Base-by-base conservation (phyloP, 2,888 invertebrate species). In the Melipona beecheii region DNA sequence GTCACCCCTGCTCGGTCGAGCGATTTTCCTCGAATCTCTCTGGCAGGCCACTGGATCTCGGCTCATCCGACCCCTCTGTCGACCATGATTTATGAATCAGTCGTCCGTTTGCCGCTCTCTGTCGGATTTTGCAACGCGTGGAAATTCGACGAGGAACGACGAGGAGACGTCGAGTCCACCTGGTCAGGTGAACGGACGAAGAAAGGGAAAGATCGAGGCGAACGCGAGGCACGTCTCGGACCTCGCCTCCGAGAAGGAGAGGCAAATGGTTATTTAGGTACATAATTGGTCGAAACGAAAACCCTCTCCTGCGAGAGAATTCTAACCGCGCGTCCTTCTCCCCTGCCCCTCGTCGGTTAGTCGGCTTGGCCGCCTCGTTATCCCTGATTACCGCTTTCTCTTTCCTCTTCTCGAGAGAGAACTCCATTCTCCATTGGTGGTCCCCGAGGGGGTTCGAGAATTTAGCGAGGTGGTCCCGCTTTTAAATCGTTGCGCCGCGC, bases 251-350 rank as follows among this genome's bases (percentile, higher is more conserved):
- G 60, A 80, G 64, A 43, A 43, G 65, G 60, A 70, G 78, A 65
- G 73, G 52, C 74, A 76, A 43, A 81, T 77, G 70, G 86, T 81
- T 84, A 84, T 85, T 87, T 85, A 81, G 84, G 87, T 92, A 31
- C 31, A 31, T 31, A 91, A 92, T 91, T 90, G 90, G 91, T 87
- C 90, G 90, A 88, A 90, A 84, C 65, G 73, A 84, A 81, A 81
- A 75, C 80, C 74, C 83, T 43, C 43, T 11, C 9, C 43, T 75
- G 27, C 11, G 78, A 73, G 73, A 84, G 83, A 79, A 80, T 84
- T 69, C 80, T 71, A 78, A 78, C 83, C 76, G 77, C 36, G 43
- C 75, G 49, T 19, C 24, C 62, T 31, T 52, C 75, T 72, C 11
- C 2, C 17, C 60, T 69, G 1, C 43, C 56, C 17, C 4, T 17